phyloP scores from a whole-genome alignment of 2,797 vertebrate genomes.

The Macroramphosus scolopax region DNA sequence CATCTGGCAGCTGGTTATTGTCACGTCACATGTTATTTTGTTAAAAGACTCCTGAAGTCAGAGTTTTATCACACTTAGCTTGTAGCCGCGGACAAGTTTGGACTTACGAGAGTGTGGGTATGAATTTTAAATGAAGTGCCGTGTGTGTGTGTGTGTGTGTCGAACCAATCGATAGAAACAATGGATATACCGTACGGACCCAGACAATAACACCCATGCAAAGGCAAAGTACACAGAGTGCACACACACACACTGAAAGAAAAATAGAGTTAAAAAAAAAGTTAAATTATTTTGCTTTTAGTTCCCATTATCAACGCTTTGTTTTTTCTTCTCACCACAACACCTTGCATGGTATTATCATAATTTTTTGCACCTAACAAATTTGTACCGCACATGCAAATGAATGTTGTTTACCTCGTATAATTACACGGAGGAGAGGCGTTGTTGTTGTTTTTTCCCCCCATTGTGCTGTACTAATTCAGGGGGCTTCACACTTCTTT shows the following conservation, averaged over 20 bases:
- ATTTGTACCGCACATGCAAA: conserved; percentile 39
- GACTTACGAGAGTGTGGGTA: too few relatives aligned
- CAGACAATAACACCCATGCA: conserved; percentile 7
- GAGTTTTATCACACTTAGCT: too few relatives aligned
- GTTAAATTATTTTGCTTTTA: conserved; percentile 10
- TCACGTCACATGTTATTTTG: too few relatives aligned
- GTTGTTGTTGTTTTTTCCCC: too few relatives aligned
- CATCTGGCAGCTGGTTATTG: too few relatives aligned
- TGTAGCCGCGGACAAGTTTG: too few relatives aligned
- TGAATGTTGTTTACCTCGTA: conserved; percentile 46
- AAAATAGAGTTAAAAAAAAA: background rate
- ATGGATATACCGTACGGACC: conserved; percentile 2
- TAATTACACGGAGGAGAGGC: too few relatives aligned
- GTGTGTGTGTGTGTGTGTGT: conserved; percentile 6
- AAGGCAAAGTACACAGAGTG: background rate
- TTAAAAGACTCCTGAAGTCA: too few relatives aligned
- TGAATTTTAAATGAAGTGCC: too few relatives aligned
- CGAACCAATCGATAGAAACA: conserved; percentile 2
- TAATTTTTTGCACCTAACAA: conserved; percentile 43
- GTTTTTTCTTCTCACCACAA: conserved; percentile 20
- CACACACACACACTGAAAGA: background rate
- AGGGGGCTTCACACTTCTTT: conserved; percentile 16
- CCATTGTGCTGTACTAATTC: too few relatives aligned
- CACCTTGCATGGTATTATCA: conserved; percentile 26
- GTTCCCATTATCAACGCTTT: conserved; percentile 14